Conservation (phyloP, 2,888 invertebrate genomes). For the Protophormia terraenovae region DNA sequence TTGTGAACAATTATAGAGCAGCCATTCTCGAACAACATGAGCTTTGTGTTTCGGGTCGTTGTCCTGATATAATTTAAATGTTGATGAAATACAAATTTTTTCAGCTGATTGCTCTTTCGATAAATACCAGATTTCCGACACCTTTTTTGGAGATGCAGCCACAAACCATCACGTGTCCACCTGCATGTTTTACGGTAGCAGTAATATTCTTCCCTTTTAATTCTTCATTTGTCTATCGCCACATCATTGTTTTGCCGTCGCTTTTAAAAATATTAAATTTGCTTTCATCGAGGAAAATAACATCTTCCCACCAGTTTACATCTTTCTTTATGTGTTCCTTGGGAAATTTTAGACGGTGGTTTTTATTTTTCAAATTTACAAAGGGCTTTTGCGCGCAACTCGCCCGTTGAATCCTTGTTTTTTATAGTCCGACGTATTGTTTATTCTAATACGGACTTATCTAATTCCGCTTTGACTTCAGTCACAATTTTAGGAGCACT, state of each 20-base stretch:
- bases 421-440: neutral
- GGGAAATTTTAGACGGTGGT: neutral
- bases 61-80: no score
- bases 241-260: neutral
- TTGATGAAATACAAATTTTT: no score
- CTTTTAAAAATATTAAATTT: neutral
- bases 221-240: neutral
- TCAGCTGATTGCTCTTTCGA: neutral
- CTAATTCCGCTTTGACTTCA: neutral
- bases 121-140: neutral
- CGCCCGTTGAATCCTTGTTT: neutral
- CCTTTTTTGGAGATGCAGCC: neutral
- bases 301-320: no score
- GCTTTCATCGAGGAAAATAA: no score
- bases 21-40: neutral
- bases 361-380: neutral
- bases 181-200: neutral
- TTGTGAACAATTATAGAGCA: neutral
- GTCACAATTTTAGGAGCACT: no score
- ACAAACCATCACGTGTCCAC: no score
- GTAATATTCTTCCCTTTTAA: neutral
- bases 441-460: neutral
- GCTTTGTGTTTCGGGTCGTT: no score
- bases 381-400: neutral
- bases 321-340: neutral